Conservation (phyloP, 2,888 invertebrate genomes). For the Thymelicus sylvestris region DNA sequence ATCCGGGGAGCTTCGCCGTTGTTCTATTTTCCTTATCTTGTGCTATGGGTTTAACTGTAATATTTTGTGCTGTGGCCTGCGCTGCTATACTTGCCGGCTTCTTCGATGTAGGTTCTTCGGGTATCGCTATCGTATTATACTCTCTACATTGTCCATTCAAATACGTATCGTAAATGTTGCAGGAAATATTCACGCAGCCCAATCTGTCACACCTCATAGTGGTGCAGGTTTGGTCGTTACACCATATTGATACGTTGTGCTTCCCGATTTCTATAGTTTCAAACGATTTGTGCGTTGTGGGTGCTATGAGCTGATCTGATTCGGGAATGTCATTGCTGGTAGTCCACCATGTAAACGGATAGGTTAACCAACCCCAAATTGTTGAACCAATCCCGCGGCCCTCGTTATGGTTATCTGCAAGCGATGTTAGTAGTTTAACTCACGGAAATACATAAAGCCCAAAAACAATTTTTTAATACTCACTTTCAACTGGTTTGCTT, state of each 20-base stretch:
- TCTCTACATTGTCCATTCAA: conserved; percentile 73
- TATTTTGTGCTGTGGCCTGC: conserved; percentile 28
- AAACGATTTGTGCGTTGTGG: conserved; percentile 49
- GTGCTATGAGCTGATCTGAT: conserved; percentile 52
- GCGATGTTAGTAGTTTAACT: conserved; percentile 40
- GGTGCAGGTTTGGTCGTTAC: conserved; percentile 79
- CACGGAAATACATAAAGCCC: conserved; percentile 1
- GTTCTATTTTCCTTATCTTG: conserved; percentile 31
- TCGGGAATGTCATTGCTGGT: conserved; percentile 52
- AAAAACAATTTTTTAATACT: conserved; percentile 50
- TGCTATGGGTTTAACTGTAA: too few relatives aligned
- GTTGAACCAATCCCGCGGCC: conserved; percentile 70
- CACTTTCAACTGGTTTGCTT: conserved; percentile 68
- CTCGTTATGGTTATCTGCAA: conserved; percentile 68
- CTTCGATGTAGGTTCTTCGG: conserved; percentile 50
- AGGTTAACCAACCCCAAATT: conserved; percentile 77
- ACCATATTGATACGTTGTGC: conserved; percentile 73
- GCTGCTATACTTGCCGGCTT: conserved; percentile 45
- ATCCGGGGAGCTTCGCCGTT: conserved; percentile 41
- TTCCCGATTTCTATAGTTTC: conserved; percentile 62
- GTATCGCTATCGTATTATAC: conserved; percentile 58
- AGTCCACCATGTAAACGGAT: conserved; percentile 76
- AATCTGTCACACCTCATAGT: conserved; percentile 70
- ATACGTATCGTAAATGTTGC: conserved; percentile 78
- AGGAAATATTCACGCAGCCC: conserved; percentile 70